These are phyloP conservation scores for Rhabdornis inornatus DNA, from an alignment of 2,113 vertebrate species.

Conservation along the genomic window DNA sequence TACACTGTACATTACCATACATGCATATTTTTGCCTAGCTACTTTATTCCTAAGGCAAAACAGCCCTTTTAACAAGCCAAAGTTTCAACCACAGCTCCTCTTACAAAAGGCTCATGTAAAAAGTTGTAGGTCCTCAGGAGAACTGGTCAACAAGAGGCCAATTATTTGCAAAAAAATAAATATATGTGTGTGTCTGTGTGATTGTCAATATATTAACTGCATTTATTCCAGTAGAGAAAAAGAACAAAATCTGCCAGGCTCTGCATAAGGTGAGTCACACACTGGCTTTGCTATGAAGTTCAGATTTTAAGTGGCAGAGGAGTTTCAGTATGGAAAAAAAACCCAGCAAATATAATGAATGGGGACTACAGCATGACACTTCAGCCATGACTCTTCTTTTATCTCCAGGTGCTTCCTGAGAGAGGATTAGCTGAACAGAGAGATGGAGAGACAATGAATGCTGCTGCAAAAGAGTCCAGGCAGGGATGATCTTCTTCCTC, in stretches of 20 bases:
- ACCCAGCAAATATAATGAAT: neutral
- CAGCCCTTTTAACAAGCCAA: neutral
- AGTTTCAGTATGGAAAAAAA: neutral
- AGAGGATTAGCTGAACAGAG: neutral
- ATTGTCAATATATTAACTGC: neutral
- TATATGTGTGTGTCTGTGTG: rapidly evolving
- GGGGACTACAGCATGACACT: neutral
- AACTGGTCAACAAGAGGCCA: neutral
- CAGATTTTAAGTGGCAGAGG: neutral
- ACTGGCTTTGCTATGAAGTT: neutral
- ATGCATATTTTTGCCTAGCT: neutral
- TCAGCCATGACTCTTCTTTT: neutral
- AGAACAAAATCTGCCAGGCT: neutral
- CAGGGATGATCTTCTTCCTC: neutral
- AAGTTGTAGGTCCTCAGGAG: neutral
- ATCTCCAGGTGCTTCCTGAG: neutral
- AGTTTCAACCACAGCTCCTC: neutral
- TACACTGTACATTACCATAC: neutral
- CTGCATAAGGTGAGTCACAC: neutral
- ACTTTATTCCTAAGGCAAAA: neutral
- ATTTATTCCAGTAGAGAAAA: neutral
- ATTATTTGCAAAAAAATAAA: neutral
- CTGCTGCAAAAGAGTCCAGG: neutral
- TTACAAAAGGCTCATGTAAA: neutral
- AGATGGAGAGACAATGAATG: neutral